These are phyloP conservation scores for Drosophila subobscura DNA, from an alignment of 1,140 invertebrate species.

Conservation along the genomic window DNA sequence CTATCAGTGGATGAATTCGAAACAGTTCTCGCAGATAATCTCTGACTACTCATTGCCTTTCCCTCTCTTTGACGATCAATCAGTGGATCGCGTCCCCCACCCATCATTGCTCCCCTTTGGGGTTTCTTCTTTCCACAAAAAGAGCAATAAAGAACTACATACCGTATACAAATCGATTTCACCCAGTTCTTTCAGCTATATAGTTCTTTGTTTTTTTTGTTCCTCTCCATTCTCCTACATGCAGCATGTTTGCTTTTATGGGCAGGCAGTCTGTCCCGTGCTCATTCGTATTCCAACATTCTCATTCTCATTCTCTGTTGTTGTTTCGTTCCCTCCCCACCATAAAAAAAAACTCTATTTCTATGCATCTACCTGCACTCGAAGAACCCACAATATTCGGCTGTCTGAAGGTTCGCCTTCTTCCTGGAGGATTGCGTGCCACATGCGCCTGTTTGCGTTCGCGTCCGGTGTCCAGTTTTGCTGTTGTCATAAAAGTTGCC, in stretches of 20 bases:
- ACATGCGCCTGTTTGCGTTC: conserved; percentile 49
- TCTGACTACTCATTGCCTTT: conserved; percentile 13
- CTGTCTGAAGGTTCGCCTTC: conserved; percentile 24
- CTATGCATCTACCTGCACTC: conserved; percentile 39
- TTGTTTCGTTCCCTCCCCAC: conserved; percentile 37
- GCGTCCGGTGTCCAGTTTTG: conserved; percentile 21
- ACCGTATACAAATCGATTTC: conserved; percentile 75
- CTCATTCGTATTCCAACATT: conserved; percentile 1
- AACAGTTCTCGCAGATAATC: conserved; percentile 9
- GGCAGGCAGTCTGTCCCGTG: conserved; percentile 23
- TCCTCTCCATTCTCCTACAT: conserved; percentile 43
- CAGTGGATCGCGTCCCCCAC: conserved; percentile 31
- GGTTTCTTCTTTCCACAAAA: conserved; percentile 36
- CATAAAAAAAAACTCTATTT: conserved; percentile 67
- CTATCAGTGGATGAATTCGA: conserved; percentile 30
- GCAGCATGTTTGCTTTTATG: conserved; percentile 74
- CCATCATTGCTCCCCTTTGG: conserved; percentile 1
- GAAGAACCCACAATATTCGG: neutral
- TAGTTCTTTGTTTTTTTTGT: conserved; percentile 12
- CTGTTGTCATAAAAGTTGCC: conserved; percentile 75
- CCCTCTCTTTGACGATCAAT: conserved; percentile 26
- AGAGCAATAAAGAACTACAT: conserved; percentile 55
- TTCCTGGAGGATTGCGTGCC: conserved; percentile 63
- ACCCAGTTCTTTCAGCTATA: conserved; percentile 64
- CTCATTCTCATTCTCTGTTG: neutral